phyloP scores from a whole-genome alignment of 2,888 invertebrate genomes.

The Subacronicta megacephala region DNA sequence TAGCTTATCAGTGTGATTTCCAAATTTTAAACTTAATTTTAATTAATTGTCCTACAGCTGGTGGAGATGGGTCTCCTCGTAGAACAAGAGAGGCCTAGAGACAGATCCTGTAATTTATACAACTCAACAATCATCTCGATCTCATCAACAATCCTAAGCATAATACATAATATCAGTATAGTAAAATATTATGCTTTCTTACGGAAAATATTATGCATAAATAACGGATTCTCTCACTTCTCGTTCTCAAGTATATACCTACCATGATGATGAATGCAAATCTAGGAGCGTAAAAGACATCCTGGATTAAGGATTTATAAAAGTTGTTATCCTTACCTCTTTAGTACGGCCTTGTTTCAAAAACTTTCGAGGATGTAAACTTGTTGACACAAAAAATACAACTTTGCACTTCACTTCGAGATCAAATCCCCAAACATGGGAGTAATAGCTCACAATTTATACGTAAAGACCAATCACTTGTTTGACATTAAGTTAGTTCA shows the following conservation, averaged over 20 bases:
- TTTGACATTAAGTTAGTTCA: slow-evolving; percentile 1
- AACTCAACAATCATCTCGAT: too few relatives aligned
- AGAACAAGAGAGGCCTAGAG: too few relatives aligned
- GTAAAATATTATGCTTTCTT: too few relatives aligned
- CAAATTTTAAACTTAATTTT: too few relatives aligned
- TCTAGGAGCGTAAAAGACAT: neutral
- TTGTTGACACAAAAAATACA: slow-evolving; percentile 66
- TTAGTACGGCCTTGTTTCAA: slow-evolving; percentile 69
- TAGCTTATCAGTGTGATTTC: too few relatives aligned
- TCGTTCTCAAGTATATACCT: slow-evolving; percentile 8
- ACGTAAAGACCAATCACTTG: slow-evolving; percentile 28
- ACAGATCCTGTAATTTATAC: too few relatives aligned
- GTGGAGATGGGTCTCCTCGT: too few relatives aligned
- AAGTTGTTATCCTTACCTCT: slow-evolving; percentile 70
- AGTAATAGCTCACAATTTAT: slow-evolving; percentile 23
- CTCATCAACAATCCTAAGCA: too few relatives aligned
- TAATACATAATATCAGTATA: too few relatives aligned
- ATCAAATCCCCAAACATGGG: neutral
- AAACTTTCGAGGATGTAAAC: slow-evolving; percentile 69
- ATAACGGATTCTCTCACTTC: slow-evolving; percentile 18
- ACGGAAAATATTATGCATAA: too few relatives aligned
- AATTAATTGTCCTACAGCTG: too few relatives aligned
- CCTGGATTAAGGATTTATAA: slow-evolving; percentile 33
- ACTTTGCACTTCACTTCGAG: slow-evolving; percentile 36
- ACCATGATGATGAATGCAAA: neutral